Base-by-base conservation (phyloP, 2,888 invertebrate genomes). In the Neocrepidodera transversa region DNA sequence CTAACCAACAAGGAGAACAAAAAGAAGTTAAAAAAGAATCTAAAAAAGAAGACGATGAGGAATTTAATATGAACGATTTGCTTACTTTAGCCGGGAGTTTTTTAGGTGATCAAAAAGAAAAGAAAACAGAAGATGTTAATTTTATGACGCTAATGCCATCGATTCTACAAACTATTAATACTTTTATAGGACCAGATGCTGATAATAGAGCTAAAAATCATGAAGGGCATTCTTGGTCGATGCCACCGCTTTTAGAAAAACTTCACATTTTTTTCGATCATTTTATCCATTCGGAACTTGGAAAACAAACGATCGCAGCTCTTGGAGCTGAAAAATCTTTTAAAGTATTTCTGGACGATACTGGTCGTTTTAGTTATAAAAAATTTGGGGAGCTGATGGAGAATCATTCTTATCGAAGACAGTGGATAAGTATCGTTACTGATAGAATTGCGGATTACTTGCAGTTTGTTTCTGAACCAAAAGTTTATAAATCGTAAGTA, bases 341-440 rank as follows among this genome's bases (percentile, higher is more conserved):
- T 63, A 88, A 87, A 73, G 62, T 82, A 16, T 92, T 93, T 77
- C 83, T 84, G 2, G 88, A 88, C 17, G 82, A 86, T 1, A 83
- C 87, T 54, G 92, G 91, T 0, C 86, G 84, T 62, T 79, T 92
- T 58, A 87, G 88, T 72, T 90, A 90, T 68, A 87, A 87, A 40
- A 83, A 85, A 64, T 86, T 93, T 71, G 84, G 91, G 67, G 89
- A 88, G 70, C 87, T 89, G 67, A 85, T 93, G 67, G 91, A 93
- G 74, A 92, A 92, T 74, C 90, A 89, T 57, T 86, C 88, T 43
- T 89, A 92, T 71, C 85, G 93, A 63, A 85, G 90, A 47, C 86
- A 90, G 65, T 93, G 93, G 93, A 89, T 93, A 65, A 87, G 87
- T 69, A 85, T 87, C 3, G 84, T 91, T 6, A 89, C 92, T 1